A percentile compares a stretch with the other conserved stretches of the same genome.
These are phyloP conservation scores for Tragelaphus imberbis DNA, from an alignment of 2,113 vertebrate genomes.

Conservation along the genomic window DNA sequence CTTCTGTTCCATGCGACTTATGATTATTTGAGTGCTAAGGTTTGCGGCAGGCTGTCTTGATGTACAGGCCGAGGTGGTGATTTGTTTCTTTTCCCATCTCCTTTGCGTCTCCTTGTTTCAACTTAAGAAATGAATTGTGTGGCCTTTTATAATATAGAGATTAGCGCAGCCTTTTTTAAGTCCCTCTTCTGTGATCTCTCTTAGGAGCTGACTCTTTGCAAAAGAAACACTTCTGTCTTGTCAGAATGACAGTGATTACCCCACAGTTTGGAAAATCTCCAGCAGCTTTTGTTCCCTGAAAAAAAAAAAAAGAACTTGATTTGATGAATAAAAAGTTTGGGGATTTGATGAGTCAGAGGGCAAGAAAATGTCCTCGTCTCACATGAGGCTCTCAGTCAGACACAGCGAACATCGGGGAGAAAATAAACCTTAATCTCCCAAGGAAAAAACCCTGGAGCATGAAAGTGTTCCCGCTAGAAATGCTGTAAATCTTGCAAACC, in stretches of 20 bases:
- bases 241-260: conserved; percentile 25
- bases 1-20: not conserved
- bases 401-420: conserved; percentile 45
- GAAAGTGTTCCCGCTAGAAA: conserved; percentile 59
- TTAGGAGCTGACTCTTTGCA: conserved; percentile 42
- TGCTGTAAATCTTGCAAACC: conserved; percentile 75
- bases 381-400: conserved; percentile 57
- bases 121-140: not conserved
- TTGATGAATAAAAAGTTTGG: conserved; percentile 26
- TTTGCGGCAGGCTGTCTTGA: not conserved
- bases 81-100: not conserved
- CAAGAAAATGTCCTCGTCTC: conserved; percentile 44
- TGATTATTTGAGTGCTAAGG: not conserved
- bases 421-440: conserved; percentile 49
- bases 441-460: conserved; percentile 40
- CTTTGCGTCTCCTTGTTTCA: conserved; percentile 41
- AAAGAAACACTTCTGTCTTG: conserved; percentile 44
- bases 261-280: conserved; percentile 34
- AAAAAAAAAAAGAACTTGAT: not conserved
- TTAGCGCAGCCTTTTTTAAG: conserved; percentile 47
- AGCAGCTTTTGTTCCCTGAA: conserved; percentile 49
- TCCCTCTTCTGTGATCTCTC: conserved; percentile 26
- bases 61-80: conserved; percentile 6
- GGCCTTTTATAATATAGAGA: not conserved
- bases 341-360: conserved; percentile 57